phyloP scores from a whole-genome alignment of 1,140 invertebrate genomes.

The Mesaphorura yosii region DNA sequence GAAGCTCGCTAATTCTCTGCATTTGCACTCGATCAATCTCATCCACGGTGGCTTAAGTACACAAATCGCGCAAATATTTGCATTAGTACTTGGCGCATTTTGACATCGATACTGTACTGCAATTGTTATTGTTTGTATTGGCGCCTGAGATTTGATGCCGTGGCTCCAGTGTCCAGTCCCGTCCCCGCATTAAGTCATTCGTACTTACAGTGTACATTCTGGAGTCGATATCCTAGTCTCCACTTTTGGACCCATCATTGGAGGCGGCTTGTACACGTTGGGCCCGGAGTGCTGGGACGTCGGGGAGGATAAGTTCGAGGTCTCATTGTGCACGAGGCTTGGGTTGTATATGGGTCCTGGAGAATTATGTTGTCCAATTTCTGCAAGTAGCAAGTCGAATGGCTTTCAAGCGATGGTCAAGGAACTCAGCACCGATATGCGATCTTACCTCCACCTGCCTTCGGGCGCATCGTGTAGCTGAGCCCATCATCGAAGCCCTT shows the following conservation, averaged over 20 bases:
- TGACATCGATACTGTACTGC: too few species aligned
- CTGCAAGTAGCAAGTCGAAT: background rate
- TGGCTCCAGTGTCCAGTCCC: too few species aligned
- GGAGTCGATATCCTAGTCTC: slow-evolving; percentile 22
- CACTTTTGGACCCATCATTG: slow-evolving; percentile 19
- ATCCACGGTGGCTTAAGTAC: background rate
- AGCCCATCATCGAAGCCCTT: slow-evolving; percentile 6
- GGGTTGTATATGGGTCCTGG: background rate
- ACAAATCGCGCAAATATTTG: too few species aligned
- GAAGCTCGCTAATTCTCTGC: too few species aligned
- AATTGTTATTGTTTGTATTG: too few species aligned
- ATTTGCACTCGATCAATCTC: background rate
- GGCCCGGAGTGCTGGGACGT: slow-evolving; percentile 9
- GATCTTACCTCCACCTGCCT: background rate
- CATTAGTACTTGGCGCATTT: too few species aligned
- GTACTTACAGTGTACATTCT: slow-evolving; percentile 22
- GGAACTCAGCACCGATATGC: background rate
- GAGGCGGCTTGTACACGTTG: slow-evolving; percentile 14
- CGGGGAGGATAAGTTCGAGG: background rate
- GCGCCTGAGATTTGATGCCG: too few species aligned
- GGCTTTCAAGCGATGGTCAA: slow-evolving; percentile 4
- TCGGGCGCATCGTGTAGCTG: slow-evolving; percentile 6
- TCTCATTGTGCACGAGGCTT: slow-evolving; percentile 1
- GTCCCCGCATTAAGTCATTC: background rate
- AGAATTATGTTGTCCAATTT: background rate